Evolutionary conservation across 1,140 invertebrate species (phyloP), one percentile per base, ranked within the genome.

Genomic region (Hypsibius dujardini): DNA sequence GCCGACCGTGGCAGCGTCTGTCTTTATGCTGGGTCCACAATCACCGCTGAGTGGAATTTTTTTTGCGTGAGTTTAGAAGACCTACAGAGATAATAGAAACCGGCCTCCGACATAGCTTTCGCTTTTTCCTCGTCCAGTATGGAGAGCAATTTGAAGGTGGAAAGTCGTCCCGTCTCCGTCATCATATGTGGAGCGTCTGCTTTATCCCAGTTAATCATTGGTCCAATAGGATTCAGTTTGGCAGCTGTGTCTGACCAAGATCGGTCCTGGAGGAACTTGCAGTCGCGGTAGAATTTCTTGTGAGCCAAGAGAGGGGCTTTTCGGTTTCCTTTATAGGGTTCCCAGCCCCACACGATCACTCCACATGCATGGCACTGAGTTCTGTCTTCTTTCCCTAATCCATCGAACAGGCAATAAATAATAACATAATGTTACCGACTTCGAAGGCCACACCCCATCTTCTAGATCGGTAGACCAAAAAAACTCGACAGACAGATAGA

Each of bases 231-330:
- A 56, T 56, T 56, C 50, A 56, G n/a, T n/a, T n/a, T 56, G 50
- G 50, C 7, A 7, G n/a, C 50, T 56, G 7, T 56, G 50, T n/a
- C n/a, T n/a, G 50, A 56, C 50, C 50, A 56, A 7, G 50, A 56
- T 7, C 50, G 50, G 7, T n/a, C 50, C 50, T 56, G 50, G 50
- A 56, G 7, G n/a, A 56, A 56, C 50, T 56, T 56, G n/a, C 50
- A 56, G 7, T 56, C 50, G 7, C n/a, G 50, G 50, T 56, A 56
- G 7, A 56, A 56, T n/a, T 56, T 56, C n/a, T 56, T 56, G 50
- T 56, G 50, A n/a, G 50, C 50, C n/a, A 56, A n/a, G 7, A 56
- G n/a, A n/a, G 50, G 50, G n/a, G 50, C 50, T 56, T 56, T 56
- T 7, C 7, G 7, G n/a, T 56, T n/a, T 56, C 50, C 50, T n/a